phyloP scores from a whole-genome alignment of 2,113 vertebrate genomes.

The Narcine bancroftii region DNA sequence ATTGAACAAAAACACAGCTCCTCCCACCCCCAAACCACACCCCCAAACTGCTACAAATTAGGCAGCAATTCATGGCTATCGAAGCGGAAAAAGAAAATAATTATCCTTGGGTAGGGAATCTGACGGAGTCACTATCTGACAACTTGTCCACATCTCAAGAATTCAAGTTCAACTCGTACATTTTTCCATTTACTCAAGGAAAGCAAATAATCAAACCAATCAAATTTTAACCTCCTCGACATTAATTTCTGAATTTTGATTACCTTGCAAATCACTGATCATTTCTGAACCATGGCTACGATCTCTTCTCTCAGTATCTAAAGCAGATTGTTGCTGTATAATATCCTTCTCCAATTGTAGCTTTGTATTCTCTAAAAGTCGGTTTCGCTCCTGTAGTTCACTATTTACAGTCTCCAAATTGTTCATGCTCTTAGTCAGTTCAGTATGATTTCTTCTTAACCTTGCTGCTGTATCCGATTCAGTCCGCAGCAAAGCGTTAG shows the following conservation, averaged over 20 bases:
- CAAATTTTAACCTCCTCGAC: neutral
- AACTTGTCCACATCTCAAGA: neutral
- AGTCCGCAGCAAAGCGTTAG: slow-evolving; percentile 83
- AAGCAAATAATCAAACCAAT: neutral
- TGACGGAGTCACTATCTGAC: neutral
- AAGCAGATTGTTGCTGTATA: slow-evolving; percentile 77
- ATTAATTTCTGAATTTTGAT: slow-evolving; percentile 14
- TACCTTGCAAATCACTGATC: slow-evolving; percentile 92
- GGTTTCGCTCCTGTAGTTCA: slow-evolving; percentile 84
- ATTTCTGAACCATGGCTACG: slow-evolving; percentile 89
- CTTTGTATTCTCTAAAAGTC: slow-evolving; percentile 64
- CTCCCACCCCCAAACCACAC: no score
- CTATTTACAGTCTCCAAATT: slow-evolving; percentile 83
- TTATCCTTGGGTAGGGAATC: neutral
- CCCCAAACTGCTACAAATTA: neutral
- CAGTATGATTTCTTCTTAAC: slow-evolving; percentile 83
- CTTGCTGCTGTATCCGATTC: slow-evolving; percentile 91
- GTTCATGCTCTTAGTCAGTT: slow-evolving; percentile 79
- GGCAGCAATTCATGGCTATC: neutral
- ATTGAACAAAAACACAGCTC: no score
- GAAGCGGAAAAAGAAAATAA: neutral
- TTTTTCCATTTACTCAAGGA: neutral
- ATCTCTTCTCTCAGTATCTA: slow-evolving; percentile 85
- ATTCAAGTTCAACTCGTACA: neutral
- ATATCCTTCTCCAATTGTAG: slow-evolving; percentile 84